A percentile compares a stretch with the other conserved stretches of the same genome.
phyloP scores from a whole-genome alignment of 2,888 invertebrate genomes.

The Hipparchia semele region DNA sequence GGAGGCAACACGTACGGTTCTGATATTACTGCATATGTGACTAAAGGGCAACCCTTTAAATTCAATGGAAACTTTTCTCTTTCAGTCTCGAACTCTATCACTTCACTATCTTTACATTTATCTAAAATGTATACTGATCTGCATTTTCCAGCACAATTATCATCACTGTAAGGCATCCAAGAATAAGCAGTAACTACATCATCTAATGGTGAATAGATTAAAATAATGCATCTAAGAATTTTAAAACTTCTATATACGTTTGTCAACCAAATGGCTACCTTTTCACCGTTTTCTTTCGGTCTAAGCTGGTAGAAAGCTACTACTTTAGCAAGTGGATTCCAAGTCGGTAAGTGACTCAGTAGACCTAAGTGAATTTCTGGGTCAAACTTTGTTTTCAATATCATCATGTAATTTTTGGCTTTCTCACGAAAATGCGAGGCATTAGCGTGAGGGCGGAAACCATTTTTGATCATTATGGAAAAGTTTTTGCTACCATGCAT shows the following conservation, averaged over 20 bases:
- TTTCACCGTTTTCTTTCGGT: constrained; percentile 55
- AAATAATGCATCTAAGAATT: constrained; percentile 69
- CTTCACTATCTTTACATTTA: constrained; percentile 59
- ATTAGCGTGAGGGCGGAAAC: constrained; percentile 74
- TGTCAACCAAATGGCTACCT: constrained; percentile 65
- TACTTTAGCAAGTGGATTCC: constrained; percentile 79
- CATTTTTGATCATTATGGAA: constrained; percentile 80
- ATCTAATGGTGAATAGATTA: constrained; percentile 60
- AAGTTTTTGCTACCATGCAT: constrained; percentile 74
- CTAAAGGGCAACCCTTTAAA: constrained; percentile 72
- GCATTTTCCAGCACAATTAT: constrained; percentile 72
- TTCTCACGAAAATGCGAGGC: constrained; percentile 81
- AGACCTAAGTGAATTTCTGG: constrained; percentile 72
- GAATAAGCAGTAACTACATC: constrained; percentile 69
- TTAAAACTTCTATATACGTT: constrained; percentile 68
- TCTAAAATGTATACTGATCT: constrained; percentile 69
- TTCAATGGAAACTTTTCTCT: constrained; percentile 68
- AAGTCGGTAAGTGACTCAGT: constrained; percentile 74
- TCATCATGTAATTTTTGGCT: constrained; percentile 81
- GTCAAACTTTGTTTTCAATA: constrained; percentile 76
- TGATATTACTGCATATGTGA: constrained; percentile 69
- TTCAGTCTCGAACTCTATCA: constrained; percentile 57
- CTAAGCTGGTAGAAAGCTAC: constrained; percentile 70
- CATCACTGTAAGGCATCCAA: constrained; percentile 72
- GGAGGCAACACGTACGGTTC: constrained; percentile 79